Evolutionary conservation across 2,113 vertebrate genomes (phyloP).

Genomic region (Sinocyclocheilus rhinocerous): DNA sequence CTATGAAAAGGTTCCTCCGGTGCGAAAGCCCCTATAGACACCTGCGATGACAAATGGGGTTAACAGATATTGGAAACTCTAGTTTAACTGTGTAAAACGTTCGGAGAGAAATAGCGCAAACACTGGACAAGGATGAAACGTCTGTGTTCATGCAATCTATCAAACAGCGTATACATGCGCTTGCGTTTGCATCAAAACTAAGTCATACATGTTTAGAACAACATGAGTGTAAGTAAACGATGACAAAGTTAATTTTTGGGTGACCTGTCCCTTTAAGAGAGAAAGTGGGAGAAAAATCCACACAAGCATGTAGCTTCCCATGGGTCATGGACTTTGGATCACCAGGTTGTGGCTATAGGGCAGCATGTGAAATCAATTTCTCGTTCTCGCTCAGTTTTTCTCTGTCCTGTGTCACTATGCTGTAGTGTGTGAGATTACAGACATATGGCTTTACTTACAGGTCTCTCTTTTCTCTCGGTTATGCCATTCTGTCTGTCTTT

Average conservation of each 20-base stretch:
- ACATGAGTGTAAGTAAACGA: background rate
- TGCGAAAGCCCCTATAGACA: too few relatives aligned
- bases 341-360: constrained; percentile 55
- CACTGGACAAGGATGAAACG: too few relatives aligned
- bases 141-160: too few relatives aligned
- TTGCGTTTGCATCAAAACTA: too few relatives aligned
- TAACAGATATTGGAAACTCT: too few relatives aligned
- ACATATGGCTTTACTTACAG: constrained; percentile 79
- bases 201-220: background rate
- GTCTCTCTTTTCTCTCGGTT: constrained; percentile 55
- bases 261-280: constrained; percentile 5
- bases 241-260: background rate
- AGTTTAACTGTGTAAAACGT: too few relatives aligned
- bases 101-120: too few relatives aligned
- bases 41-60: too few relatives aligned
- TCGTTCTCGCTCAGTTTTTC: constrained; percentile 41
- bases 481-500: constrained; percentile 47
- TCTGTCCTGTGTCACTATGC: constrained; percentile 51
- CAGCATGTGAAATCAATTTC: constrained; percentile 65
- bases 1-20: too few relatives aligned
- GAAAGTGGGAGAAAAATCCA: background rate
- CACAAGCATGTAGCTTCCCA: constrained; percentile 34
- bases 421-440: constrained; percentile 62
- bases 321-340: constrained; percentile 59
- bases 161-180: too few relatives aligned